A percentile compares a stretch with the other conserved stretches of the same genome.
Conservation (phyloP, 2,888 invertebrate species). For the Aphrophora alni region DNA sequence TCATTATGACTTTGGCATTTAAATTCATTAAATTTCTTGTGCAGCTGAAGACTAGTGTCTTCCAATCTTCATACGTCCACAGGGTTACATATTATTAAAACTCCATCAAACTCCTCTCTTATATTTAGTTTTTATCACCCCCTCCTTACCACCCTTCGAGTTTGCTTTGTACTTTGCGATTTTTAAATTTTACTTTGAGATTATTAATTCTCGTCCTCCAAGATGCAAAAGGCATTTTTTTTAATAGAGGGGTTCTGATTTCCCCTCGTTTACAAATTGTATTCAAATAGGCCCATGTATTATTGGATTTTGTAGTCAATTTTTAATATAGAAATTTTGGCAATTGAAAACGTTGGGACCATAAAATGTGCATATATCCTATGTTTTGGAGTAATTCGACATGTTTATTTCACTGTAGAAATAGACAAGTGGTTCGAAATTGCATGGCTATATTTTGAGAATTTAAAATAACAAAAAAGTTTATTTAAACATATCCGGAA, state of each 20-base stretch:
- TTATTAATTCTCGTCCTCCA: neutral
- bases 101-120: conserved; percentile 25
- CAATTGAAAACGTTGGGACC: too few relatives aligned
- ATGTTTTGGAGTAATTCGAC: too few relatives aligned
- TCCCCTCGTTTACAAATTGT: too few relatives aligned
- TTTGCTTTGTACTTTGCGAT: neutral
- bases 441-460: too few relatives aligned
- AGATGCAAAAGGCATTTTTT: neutral
- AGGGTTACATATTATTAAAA: conserved; percentile 26
- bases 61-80: conserved; percentile 18
- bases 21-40: conserved; percentile 30
- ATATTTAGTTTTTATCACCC: neutral
- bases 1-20: conserved; percentile 33
- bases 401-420: too few relatives aligned
- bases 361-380: too few relatives aligned
- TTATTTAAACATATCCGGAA: too few relatives aligned
- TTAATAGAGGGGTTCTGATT: neutral
- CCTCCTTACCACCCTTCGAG: neutral
- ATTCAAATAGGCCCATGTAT: too few relatives aligned
- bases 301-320: too few relatives aligned
- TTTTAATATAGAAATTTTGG: too few relatives aligned
- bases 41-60: conserved; percentile 20
- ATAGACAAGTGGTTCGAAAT: too few relatives aligned
- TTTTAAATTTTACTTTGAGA: neutral
- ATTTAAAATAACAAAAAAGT: too few relatives aligned